These are phyloP conservation scores for Lepus americanus DNA, from an alignment of 2,113 vertebrate genomes.

Conservation along the genomic window DNA sequence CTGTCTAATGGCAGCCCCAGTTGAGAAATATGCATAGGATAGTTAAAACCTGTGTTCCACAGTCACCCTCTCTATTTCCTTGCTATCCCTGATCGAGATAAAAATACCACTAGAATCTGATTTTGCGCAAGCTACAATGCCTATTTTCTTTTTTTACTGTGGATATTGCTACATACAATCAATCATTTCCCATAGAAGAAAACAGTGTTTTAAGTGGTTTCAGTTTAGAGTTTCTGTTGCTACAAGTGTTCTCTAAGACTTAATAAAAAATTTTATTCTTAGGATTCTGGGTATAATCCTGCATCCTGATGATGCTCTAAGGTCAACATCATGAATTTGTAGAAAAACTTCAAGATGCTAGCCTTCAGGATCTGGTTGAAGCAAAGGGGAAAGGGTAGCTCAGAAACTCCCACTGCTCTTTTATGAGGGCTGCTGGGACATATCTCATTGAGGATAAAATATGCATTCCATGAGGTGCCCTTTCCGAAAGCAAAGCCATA, in stretches of 20 bases:
- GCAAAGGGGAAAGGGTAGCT: background rate
- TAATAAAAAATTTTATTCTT: background rate
- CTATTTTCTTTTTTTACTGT: background rate
- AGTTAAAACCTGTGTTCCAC: background rate
- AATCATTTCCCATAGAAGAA: background rate
- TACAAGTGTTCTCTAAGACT: background rate
- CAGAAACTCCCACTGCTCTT: background rate
- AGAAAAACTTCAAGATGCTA: background rate
- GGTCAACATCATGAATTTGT: background rate
- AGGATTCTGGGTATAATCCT: background rate
- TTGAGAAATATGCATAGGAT: background rate
- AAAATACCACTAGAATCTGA: background rate
- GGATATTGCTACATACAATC: background rate
- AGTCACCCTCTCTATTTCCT: background rate
- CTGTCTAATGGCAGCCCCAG: background rate
- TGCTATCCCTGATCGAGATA: background rate
- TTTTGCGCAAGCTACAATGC: background rate
- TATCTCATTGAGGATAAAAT: conserved; percentile 33
- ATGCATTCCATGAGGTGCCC: background rate
- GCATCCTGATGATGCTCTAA: background rate
- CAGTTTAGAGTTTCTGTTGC: background rate
- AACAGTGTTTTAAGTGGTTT: background rate
- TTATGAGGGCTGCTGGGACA: background rate
- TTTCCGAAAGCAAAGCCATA: background rate
- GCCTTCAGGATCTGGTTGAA: background rate